Conservation (phyloP, 2,888 invertebrate genomes). For the Caradrina kadenii region DNA sequence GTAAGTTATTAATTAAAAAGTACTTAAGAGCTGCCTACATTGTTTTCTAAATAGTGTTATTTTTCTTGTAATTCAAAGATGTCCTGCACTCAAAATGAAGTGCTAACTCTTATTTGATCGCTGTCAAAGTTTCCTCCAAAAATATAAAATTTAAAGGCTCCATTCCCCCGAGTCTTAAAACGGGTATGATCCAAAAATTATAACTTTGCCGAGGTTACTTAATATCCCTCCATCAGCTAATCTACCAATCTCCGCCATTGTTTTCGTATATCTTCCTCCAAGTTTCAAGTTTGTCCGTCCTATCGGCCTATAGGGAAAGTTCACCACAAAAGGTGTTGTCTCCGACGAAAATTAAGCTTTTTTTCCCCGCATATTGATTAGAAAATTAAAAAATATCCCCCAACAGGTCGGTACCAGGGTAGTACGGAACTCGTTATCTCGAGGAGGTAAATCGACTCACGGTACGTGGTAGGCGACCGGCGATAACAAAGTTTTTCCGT, state of each 20-base stretch:
- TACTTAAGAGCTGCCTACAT: too few species aligned
- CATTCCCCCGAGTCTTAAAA: slow-evolving; percentile 17
- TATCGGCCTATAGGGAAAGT: slow-evolving; percentile 46
- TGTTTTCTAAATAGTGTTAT: too few species aligned
- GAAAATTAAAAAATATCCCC: slow-evolving; percentile 64
- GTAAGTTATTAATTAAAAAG: too few species aligned
- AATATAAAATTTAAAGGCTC: slow-evolving; percentile 12
- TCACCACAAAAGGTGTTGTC: slow-evolving; percentile 63
- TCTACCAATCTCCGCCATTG: slow-evolving; percentile 58
- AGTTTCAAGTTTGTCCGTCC: slow-evolving; percentile 34
- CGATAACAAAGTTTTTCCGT: slow-evolving; percentile 76
- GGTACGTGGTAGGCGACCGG: slow-evolving; percentile 61
- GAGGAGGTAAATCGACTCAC: slow-evolving; percentile 57
- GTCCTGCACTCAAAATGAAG: slow-evolving; percentile 11
- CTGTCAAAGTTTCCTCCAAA: slow-evolving; percentile 20
- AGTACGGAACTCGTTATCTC: slow-evolving; percentile 62
- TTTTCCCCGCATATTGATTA: slow-evolving; percentile 63
- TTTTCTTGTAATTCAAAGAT: background rate
- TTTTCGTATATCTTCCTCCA: slow-evolving; percentile 42
- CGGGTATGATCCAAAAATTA: slow-evolving; percentile 48
- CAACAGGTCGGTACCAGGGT: slow-evolving; percentile 34
- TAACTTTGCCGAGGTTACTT: slow-evolving; percentile 42
- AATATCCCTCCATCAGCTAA: slow-evolving; percentile 51
- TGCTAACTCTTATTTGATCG: slow-evolving; percentile 23
- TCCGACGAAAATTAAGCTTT: slow-evolving; percentile 53